phyloP scores from a whole-genome alignment of 2,888 invertebrate species.

The Eurois occulta region DNA sequence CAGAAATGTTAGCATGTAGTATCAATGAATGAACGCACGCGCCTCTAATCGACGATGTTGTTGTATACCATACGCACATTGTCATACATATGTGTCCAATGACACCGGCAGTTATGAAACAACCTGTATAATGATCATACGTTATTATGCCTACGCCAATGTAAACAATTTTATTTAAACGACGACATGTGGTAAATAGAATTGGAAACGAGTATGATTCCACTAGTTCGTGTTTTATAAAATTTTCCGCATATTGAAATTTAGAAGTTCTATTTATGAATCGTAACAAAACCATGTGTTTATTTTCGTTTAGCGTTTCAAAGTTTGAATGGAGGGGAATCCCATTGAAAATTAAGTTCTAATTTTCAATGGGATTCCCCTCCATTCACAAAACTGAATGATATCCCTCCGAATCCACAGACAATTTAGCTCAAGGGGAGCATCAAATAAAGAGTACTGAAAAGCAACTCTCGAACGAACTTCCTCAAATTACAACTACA shows the following conservation, averaged over 20 bases:
- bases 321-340: too few relatives aligned
- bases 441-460: slow-evolving; percentile 57
- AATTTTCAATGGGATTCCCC: slow-evolving; percentile 39
- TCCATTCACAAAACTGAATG: slow-evolving; percentile 29
- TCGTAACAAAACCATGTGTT: not conserved
- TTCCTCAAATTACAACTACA: slow-evolving; percentile 68
- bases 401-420: slow-evolving; percentile 49
- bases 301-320: slow-evolving; percentile 11
- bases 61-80: slow-evolving; percentile 53
- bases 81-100: slow-evolving; percentile 70
- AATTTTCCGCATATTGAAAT: slow-evolving; percentile 23
- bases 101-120: slow-evolving; percentile 71
- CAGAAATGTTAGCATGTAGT: slow-evolving; percentile 63
- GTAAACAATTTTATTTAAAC: slow-evolving; percentile 59
- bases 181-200: slow-evolving; percentile 48
- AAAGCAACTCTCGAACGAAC: slow-evolving; percentile 63
- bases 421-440: slow-evolving; percentile 52
- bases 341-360: too few relatives aligned
- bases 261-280: not conserved
- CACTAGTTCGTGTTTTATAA: slow-evolving; percentile 19
- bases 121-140: slow-evolving; percentile 65
- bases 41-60: slow-evolving; percentile 54
- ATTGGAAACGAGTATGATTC: slow-evolving; percentile 29
- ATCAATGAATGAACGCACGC: slow-evolving; percentile 69
- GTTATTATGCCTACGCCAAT: slow-evolving; percentile 65